phyloP scores from a whole-genome alignment of 2,797 vertebrate genomes.

The Pachyuromys duprasi region DNA sequence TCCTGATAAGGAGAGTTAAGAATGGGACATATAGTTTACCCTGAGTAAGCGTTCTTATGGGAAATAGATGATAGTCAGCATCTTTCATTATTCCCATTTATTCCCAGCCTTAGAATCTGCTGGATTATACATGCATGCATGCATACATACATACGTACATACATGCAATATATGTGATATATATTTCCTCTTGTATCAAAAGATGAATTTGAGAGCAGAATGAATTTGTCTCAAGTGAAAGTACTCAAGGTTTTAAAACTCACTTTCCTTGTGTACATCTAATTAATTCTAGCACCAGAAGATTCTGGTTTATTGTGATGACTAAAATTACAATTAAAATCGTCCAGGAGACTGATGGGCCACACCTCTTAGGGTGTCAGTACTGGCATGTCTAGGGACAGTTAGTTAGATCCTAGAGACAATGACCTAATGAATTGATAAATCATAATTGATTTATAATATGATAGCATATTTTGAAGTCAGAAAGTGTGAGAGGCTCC shows the following conservation, averaged over 20 bases:
- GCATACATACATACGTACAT: no score
- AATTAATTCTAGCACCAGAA: neutral
- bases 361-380: neutral
- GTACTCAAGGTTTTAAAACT: slow-evolving; percentile 10
- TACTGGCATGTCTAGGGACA: neutral
- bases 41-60: neutral
- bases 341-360: neutral
- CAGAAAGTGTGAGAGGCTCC: neutral
- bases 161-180: neutral
- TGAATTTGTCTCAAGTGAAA: slow-evolving; percentile 34
- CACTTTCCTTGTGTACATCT: neutral
- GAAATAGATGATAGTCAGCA: neutral
- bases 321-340: neutral
- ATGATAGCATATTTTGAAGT: neutral
- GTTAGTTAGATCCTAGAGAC: neutral
- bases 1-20: neutral
- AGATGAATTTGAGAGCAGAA: slow-evolving; percentile 39
- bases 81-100: neutral
- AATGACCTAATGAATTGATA: neutral
- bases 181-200: neutral
- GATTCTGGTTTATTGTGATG: neutral
- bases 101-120: neutral
- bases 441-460: neutral
- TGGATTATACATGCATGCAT: neutral
- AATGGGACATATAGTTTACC: neutral